Conservation (phyloP, 2,888 invertebrate species). For the Steinernema carpocapsae region DNA sequence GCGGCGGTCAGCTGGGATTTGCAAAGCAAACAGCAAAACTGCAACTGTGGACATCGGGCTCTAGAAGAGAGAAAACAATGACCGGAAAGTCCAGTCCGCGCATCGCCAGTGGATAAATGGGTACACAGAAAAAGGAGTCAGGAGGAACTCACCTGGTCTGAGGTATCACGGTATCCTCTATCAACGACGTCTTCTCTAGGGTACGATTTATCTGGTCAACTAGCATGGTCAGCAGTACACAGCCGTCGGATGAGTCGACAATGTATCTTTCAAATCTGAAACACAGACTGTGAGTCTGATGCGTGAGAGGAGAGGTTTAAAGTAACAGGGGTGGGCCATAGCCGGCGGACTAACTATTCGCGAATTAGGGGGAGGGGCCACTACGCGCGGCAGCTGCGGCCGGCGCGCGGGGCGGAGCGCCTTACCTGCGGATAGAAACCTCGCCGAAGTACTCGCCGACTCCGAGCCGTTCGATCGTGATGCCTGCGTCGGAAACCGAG, state of each 20-base stretch:
- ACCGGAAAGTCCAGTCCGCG: constrained; percentile 16
- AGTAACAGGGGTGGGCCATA: constrained; percentile 34
- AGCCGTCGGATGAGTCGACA: constrained; percentile 52
- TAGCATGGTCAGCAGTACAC: constrained; percentile 47
- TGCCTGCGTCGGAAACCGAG: constrained; percentile 23
- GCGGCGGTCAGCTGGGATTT: constrained; percentile 12
- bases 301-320: constrained; percentile 26
- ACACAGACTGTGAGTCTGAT: constrained; percentile 16
- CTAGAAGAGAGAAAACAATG: neutral
- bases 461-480: constrained; percentile 28
- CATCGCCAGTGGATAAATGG: neutral
- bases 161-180: constrained; percentile 41
- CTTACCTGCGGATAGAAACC: constrained; percentile 33
- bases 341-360: constrained; percentile 33
- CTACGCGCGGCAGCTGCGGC: constrained; percentile 30
- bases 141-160: constrained; percentile 30
- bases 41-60: constrained; percentile 10
- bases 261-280: constrained; percentile 43
- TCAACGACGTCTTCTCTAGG: constrained; percentile 42
- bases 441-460: constrained; percentile 31
- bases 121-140: neutral
- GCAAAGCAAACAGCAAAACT: constrained; percentile 13
- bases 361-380: constrained; percentile 33
- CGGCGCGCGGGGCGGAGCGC: constrained; percentile 31
- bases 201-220: constrained; percentile 49